Conservation (phyloP, 1,140 invertebrate genomes). For the Cydia fagiglandana region DNA sequence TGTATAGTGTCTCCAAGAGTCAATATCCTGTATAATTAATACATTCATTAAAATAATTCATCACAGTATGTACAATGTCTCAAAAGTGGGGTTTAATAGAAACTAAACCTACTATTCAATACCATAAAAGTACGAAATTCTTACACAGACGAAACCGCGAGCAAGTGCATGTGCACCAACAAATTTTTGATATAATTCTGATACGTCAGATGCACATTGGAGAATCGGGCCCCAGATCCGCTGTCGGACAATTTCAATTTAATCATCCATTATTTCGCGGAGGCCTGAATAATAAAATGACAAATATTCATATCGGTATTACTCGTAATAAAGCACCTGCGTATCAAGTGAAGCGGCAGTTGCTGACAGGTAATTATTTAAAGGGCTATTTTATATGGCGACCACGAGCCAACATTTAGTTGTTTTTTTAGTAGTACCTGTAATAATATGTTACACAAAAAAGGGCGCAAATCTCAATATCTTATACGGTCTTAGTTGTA, state of each 20-base stretch:
- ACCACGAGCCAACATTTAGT: no score
- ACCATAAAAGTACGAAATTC: not conserved
- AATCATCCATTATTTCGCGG: not conserved
- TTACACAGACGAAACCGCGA: not conserved
- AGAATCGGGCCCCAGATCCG: not conserved
- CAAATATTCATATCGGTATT: slow-evolving; percentile 12
- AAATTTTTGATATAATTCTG: not conserved
- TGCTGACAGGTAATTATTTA: slow-evolving; percentile 9
- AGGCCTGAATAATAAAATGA: not conserved
- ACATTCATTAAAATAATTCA: no score
- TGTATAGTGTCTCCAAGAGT: no score
- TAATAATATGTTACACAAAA: no score
- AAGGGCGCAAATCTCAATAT: no score
- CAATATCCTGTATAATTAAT: no score
- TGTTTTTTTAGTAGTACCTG: no score
- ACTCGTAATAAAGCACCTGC: slow-evolving; percentile 6
- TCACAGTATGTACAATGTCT: no score
- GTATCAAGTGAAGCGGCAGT: not conserved
- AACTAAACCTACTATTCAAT: no score
- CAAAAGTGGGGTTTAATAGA: no score
- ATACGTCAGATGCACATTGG: not conserved
- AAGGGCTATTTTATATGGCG: not conserved
- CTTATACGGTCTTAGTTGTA: no score
- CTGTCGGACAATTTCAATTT: slow-evolving; percentile 14
- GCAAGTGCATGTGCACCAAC: not conserved